Base-by-base conservation (phyloP, 2,888 invertebrate species). In the Hemaris fuciformis region DNA sequence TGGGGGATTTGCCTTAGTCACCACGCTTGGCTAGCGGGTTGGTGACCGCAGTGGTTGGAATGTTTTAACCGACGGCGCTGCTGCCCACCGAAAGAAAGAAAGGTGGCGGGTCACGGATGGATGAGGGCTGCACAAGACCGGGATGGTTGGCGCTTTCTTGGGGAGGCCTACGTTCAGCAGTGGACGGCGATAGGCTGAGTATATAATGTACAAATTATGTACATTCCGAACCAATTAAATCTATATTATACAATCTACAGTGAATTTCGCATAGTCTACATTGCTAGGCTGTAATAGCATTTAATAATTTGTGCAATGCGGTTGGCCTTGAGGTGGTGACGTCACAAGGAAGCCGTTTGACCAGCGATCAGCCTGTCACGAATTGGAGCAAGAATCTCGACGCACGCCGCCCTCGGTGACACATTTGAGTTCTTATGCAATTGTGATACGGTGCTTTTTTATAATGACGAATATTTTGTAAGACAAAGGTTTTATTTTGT, bases 281-380 rank as follows among this genome's bases (percentile, higher is more conserved):
- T 62, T 42, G 43, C 18, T 34, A 34, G 42, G 53, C 68, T 58
- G 64, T 65, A 66, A 60, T 60, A 64, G 67, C 67, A 65, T 69
- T 57, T 56, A 59, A 45, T 72, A 72, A 73, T 76, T 68, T 69
- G 67, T 42, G 76, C 72, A 79, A 82, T 82, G 81, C 73, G 65
- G 78, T 66, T 72, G 75, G 78, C 80, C 82, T 83, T 82, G 74
- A 58, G 15, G 23, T 15, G 60, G 59, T 83, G 78, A 81, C 81
- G 76, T 81, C 80, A 83, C 68, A 65, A 84, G 84, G 84, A 85
- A 85, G 81, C 79, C 68, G 72, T 70, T 71, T 77, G 77, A 71
- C 79, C 82, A 74, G 72, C 65, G 68, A 66, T 63, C 65, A 64
- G 66, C 74, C 75, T 70, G 73, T 77, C 77, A 79, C 76, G 72